These are phyloP conservation scores for Rhineura floridana DNA, from an alignment of 2,113 vertebrate genomes.

Conservation along the genomic window DNA sequence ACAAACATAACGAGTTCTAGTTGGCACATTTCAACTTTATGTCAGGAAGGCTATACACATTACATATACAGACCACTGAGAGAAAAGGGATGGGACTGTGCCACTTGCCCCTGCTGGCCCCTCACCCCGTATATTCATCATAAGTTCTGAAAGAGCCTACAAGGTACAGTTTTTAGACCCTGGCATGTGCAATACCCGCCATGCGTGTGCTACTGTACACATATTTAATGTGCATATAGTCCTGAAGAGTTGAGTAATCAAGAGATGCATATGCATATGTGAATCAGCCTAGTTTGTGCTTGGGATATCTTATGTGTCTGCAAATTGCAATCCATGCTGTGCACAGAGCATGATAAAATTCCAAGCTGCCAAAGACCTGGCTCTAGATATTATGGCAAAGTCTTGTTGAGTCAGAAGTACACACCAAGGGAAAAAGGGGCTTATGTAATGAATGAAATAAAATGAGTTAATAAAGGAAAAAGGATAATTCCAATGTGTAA, in stretches of 20 bases:
- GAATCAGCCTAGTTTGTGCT: background rate
- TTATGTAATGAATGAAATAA: background rate
- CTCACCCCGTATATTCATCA: background rate
- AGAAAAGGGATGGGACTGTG: background rate
- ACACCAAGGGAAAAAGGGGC: background rate
- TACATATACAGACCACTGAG: background rate
- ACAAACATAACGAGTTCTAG: no score
- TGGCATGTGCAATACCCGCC: background rate
- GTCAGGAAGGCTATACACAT: background rate
- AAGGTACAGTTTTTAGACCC: background rate
- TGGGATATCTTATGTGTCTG: background rate
- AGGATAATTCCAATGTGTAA: background rate
- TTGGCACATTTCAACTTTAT: background rate
- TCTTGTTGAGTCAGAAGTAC: background rate
- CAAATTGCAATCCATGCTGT: background rate
- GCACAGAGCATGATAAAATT: background rate
- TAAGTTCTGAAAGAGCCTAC: background rate
- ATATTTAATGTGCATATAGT: background rate
- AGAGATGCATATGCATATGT: background rate
- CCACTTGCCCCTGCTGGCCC: background rate
- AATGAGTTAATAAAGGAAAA: background rate
- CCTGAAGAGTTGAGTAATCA: background rate
- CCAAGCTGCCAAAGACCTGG: background rate
- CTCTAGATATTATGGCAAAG: constrained; percentile 1
- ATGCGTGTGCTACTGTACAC: background rate